Evolutionary conservation across 2,888 invertebrate species (phyloP).

Genomic region (Junonia oenone): DNA sequence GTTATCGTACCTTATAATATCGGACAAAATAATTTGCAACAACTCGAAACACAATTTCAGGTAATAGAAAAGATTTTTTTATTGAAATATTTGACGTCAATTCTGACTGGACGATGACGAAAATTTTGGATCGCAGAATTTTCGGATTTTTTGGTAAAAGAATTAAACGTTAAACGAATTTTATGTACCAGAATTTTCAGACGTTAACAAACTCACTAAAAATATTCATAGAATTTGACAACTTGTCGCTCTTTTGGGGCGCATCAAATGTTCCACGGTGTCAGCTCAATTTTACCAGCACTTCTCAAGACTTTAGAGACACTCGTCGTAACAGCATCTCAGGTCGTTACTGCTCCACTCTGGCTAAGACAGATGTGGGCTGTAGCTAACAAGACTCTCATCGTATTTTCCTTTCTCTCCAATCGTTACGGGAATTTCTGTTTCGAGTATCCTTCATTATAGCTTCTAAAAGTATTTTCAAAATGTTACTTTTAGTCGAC

Average conservation of each 20-base stretch:
- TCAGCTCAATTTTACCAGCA: not conserved
- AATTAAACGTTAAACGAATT: too few relatives aligned
- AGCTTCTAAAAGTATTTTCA: too few relatives aligned
- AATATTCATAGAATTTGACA: not conserved
- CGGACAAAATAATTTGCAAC: too few relatives aligned
- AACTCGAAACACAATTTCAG: too few relatives aligned
- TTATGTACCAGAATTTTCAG: too few relatives aligned
- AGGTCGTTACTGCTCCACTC: constrained; percentile 4
- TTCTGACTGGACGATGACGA: too few relatives aligned
- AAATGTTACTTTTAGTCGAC: too few relatives aligned
- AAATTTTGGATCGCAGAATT: too few relatives aligned
- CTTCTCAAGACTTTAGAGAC: not conserved
- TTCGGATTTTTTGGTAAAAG: too few relatives aligned
- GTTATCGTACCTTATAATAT: too few relatives aligned
- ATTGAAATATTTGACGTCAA: not conserved
- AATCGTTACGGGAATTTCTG: not conserved
- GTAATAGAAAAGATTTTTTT: not conserved
- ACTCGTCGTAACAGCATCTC: not conserved
- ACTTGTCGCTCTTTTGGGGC: not conserved
- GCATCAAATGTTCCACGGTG: not conserved
- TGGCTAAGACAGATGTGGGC: constrained; percentile 14
- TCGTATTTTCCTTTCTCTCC: constrained; percentile 12
- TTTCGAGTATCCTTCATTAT: not conserved
- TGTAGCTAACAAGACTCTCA: constrained; percentile 17
- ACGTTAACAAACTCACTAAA: not conserved